A percentile compares a stretch with the other conserved stretches of the same genome.
Conservation (phyloP, 2,888 invertebrate species). For the Galeopsomyia nigrocyanea region DNA sequence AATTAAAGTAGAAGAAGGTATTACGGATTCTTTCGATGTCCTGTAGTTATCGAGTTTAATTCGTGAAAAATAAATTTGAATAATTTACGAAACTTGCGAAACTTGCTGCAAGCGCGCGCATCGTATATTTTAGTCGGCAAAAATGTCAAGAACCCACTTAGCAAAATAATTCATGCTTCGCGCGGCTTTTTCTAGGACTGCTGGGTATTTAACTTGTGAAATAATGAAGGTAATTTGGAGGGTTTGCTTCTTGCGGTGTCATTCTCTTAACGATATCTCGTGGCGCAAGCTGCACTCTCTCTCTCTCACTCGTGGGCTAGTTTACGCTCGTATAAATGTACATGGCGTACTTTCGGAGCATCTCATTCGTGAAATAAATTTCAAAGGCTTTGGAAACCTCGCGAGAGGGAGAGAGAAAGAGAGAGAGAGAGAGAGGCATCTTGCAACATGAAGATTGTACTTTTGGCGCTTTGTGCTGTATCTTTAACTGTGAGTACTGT, state of each 20-base stretch:
- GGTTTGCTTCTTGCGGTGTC: slow-evolving; percentile 15
- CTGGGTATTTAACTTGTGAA: slow-evolving; percentile 33
- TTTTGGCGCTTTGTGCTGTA: neutral
- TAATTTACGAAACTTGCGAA: too few relatives aligned
- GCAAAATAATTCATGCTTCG: slow-evolving; percentile 11
- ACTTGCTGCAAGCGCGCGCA: too few relatives aligned
- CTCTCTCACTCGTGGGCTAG: neutral
- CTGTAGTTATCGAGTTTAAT: too few relatives aligned
- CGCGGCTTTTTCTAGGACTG: neutral
- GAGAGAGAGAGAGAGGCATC: too few relatives aligned
- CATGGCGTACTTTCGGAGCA: neutral
- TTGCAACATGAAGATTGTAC: slow-evolving; percentile 11
- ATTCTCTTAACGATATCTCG: slow-evolving; percentile 5
- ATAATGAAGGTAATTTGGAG: slow-evolving; percentile 39
- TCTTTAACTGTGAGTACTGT: slow-evolving; percentile 22
- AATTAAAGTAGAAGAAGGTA: too few relatives aligned
- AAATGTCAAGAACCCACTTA: too few relatives aligned
- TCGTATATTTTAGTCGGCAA: too few relatives aligned
- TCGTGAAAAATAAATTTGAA: too few relatives aligned
- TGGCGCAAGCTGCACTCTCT: slow-evolving; percentile 16
- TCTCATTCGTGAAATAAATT: slow-evolving; percentile 27
- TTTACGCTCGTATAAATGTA: slow-evolving; percentile 26
- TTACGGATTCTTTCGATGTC: too few relatives aligned
- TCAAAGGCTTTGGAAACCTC: neutral
- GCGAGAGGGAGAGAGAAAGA: too few relatives aligned